phyloP scores from a whole-genome alignment of 2,888 invertebrate species.

The Balanococcus diminutus region DNA sequence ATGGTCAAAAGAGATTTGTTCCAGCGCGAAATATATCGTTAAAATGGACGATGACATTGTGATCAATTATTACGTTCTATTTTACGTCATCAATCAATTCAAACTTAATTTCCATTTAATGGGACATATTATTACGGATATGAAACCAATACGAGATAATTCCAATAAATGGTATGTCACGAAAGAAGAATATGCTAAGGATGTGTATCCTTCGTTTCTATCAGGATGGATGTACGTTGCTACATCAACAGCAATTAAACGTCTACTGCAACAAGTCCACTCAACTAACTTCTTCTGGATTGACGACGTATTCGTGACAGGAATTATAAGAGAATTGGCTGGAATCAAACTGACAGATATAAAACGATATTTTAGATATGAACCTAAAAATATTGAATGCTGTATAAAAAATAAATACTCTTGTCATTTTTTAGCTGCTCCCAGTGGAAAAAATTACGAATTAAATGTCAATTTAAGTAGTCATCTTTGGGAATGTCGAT shows the following conservation, averaged over 20 bases:
- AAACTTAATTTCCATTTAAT: conserved; percentile 63
- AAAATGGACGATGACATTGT: conserved; percentile 86
- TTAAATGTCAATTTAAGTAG: conserved; percentile 60
- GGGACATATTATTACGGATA: conserved; percentile 72
- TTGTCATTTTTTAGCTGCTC: conserved; percentile 76
- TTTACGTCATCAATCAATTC: conserved; percentile 61
- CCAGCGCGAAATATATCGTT: conserved; percentile 69
- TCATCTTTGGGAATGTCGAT: conserved; percentile 52
- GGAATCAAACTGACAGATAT: conserved; percentile 68
- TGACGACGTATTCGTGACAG: conserved; percentile 86
- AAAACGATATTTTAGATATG: conserved; percentile 70
- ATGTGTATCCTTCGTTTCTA: conserved; percentile 74
- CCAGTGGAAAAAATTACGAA: conserved; percentile 77
- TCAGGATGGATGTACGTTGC: conserved; percentile 87
- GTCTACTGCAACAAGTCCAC: conserved; percentile 66
- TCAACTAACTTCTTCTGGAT: conserved; percentile 84
- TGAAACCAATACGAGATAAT: conserved; percentile 70
- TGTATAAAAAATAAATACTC: conserved; percentile 70
- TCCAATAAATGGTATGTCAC: conserved; percentile 83
- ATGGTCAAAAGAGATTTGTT: conserved; percentile 73
- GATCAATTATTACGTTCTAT: conserved; percentile 70
- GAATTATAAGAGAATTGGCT: conserved; percentile 70
- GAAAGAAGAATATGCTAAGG: conserved; percentile 68
- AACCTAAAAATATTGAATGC: conserved; percentile 75
- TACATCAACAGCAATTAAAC: conserved; percentile 69